phyloP scores from a whole-genome alignment of 2,113 vertebrate genomes.

The Pluvialis apricaria region DNA sequence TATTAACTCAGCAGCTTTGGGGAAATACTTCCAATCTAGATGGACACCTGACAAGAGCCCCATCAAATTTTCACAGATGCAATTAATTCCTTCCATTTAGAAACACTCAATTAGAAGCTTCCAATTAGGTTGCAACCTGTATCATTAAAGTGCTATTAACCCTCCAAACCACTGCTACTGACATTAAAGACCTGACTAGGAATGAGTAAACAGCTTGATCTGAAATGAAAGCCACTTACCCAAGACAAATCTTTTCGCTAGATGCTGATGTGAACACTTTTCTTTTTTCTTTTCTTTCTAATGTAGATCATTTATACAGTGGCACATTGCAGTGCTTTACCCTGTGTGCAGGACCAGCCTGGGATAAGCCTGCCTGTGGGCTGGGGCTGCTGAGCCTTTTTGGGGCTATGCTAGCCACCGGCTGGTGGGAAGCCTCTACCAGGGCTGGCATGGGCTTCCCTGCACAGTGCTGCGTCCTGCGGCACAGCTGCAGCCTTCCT shows the following conservation, averaged over 20 bases:
- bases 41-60: conserved; percentile 40
- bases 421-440: not conserved
- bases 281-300: not conserved
- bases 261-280: fast-evolving
- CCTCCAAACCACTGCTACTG: conserved; percentile 10
- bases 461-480: no score
- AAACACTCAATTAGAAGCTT: conserved; percentile 44
- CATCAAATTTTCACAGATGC: conserved; percentile 54
- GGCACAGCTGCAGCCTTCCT: not conserved
- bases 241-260: not conserved
- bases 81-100: conserved; percentile 54
- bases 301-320: not conserved
- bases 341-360: not conserved
- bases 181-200: not conserved
- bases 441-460: not conserved
- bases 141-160: conserved; percentile 41
- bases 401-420: fast-evolving
- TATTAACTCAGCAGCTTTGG: conserved; percentile 18
- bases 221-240: not conserved
- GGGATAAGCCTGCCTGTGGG: fast-evolving
- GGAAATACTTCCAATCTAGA: conserved; percentile 35
- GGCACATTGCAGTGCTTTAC: not conserved
- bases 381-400: not conserved
- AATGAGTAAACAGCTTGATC: not conserved
- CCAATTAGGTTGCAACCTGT: conserved; percentile 24